Conservation (phyloP, 2,888 invertebrate genomes). For the Bellardia pandia region DNA sequence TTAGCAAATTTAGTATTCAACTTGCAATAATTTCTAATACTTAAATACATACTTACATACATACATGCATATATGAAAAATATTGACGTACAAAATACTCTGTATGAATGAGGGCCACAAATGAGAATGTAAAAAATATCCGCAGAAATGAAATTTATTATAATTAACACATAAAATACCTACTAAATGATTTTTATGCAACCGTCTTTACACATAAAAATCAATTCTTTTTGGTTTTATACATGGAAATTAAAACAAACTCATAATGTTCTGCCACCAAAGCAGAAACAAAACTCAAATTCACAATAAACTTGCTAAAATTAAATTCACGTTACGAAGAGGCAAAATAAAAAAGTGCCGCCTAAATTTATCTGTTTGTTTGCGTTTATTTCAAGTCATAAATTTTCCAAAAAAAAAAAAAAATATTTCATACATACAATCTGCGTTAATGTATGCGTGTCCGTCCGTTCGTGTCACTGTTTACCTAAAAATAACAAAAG, state of each 20-base stretch:
- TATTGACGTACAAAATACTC: too few relatives aligned
- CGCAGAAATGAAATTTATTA: too few relatives aligned
- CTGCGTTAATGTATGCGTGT: slow-evolving; percentile 16
- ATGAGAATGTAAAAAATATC: too few relatives aligned
- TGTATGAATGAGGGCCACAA: too few relatives aligned
- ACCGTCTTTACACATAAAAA: too few relatives aligned
- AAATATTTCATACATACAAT: background rate
- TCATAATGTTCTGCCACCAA: background rate
- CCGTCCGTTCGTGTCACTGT: slow-evolving; percentile 1
- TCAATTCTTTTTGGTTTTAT: background rate
- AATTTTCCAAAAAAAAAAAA: slow-evolving; percentile 19
- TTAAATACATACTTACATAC: too few relatives aligned
- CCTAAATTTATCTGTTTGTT: slow-evolving; percentile 19
- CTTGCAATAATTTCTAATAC: too few relatives aligned
- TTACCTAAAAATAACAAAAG: slow-evolving; percentile 8
- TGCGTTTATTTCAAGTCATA: slow-evolving; percentile 1
- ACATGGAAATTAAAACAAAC: background rate
- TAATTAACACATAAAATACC: too few relatives aligned
- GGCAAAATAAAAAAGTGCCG: background rate
- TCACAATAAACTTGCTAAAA: background rate
- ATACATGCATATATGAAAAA: too few relatives aligned
- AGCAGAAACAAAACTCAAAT: background rate
- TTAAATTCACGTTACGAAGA: background rate
- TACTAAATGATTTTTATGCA: too few relatives aligned
- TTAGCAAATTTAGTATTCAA: too few relatives aligned